Percentiles rank a stretch among this genome's conserved stretches.
phyloP scores from a whole-genome alignment of 37 sponge, comb jelly and placozoan species.

The Dysidea cf. avara region DNA sequence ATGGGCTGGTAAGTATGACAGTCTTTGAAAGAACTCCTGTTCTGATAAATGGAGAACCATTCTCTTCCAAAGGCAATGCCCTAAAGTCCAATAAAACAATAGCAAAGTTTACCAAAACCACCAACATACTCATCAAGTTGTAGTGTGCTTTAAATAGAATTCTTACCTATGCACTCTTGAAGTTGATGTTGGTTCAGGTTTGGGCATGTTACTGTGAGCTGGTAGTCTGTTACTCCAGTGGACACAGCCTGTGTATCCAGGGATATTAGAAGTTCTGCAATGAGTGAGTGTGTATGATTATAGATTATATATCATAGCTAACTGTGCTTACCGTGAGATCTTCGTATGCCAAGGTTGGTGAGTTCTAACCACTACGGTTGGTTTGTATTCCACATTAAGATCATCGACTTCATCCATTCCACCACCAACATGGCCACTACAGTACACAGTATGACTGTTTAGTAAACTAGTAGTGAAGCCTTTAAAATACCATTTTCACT shows the following conservation, averaged over 20 bases:
- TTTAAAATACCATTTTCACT: too few relatives aligned
- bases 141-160: neutral
- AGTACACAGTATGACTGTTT: too few relatives aligned
- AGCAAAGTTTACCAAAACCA: neutral
- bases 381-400: neutral
- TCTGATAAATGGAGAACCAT: slow-evolving; percentile 66
- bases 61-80: slow-evolving; percentile 47
- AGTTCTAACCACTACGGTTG: neutral
- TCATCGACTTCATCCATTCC: too few relatives aligned
- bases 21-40: slow-evolving; percentile 63
- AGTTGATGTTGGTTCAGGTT: slow-evolving; percentile 21
- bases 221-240: slow-evolving; percentile 47
- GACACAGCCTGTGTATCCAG: slow-evolving; percentile 61
- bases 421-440: too few relatives aligned
- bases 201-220: slow-evolving; percentile 28
- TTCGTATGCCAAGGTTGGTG: neutral
- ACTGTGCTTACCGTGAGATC: neutral
- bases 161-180: slow-evolving; percentile 47
- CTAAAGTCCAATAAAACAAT: slow-evolving; percentile 15
- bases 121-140: neutral
- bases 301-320: neutral
- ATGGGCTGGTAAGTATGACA: slow-evolving; percentile 55
- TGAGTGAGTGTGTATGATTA: neutral
- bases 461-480: too few relatives aligned
- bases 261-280: slow-evolving; percentile 67